phyloP scores from a whole-genome alignment of 2,888 invertebrate genomes.

The Noctua pronuba region DNA sequence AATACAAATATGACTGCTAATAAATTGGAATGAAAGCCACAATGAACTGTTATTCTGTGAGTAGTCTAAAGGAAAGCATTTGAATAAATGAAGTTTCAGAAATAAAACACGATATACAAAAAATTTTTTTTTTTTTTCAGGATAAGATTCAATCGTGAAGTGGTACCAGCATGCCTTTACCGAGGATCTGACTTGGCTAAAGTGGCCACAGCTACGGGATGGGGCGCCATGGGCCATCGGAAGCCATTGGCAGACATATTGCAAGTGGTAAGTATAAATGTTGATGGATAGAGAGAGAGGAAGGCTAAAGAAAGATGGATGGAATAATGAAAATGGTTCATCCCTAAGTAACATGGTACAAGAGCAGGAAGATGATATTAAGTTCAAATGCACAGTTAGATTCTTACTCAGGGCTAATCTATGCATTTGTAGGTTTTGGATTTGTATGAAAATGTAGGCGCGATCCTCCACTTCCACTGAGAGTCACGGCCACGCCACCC shows the following conservation, averaged over 20 bases:
- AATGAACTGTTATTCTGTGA: too few relatives aligned
- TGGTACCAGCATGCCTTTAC: constrained; percentile 70
- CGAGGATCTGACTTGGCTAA: constrained; percentile 33
- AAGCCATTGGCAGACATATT: constrained; percentile 40
- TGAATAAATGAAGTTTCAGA: background rate
- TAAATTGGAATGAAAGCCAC: too few relatives aligned
- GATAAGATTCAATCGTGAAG: constrained; percentile 41
- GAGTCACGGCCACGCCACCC: too few relatives aligned
- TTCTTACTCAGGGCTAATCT: too few relatives aligned
- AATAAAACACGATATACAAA: background rate
- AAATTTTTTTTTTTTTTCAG: constrained; percentile 29
- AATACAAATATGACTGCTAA: too few relatives aligned
- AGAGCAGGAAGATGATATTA: too few relatives aligned
- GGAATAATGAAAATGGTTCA: too few relatives aligned
- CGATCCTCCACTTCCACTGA: too few relatives aligned
- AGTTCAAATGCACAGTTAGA: too few relatives aligned
- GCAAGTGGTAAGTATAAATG: constrained; percentile 48
- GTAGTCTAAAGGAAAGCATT: background rate
- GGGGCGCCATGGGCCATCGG: constrained; percentile 70
- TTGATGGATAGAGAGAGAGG: background rate
- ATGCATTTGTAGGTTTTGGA: too few relatives aligned
- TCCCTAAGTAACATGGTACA: too few relatives aligned
- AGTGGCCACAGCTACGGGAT: constrained; percentile 69
- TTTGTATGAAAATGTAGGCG: too few relatives aligned
- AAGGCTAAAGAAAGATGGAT: background rate